phyloP scores from a whole-genome alignment of 2,113 vertebrate species.

The Panthera leo region DNA sequence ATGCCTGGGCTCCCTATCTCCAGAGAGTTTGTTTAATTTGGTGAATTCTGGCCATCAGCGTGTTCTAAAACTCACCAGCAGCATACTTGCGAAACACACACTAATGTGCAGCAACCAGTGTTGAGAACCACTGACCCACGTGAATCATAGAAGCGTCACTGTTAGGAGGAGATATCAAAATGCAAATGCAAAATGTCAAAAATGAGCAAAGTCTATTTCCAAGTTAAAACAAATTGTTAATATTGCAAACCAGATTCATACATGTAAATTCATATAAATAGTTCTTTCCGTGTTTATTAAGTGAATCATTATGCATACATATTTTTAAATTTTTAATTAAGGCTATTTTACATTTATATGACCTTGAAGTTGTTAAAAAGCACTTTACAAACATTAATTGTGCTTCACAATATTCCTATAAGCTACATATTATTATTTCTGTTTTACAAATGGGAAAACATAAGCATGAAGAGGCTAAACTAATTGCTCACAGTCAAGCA shows the following conservation, averaged over 20 bases:
- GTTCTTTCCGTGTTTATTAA: constrained; percentile 62
- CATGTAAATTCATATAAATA: constrained; percentile 58
- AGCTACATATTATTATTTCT: constrained; percentile 63
- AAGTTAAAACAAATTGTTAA: constrained; percentile 60
- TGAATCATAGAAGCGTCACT: background rate
- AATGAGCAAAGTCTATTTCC: constrained; percentile 52
- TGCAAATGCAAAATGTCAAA: constrained; percentile 47
- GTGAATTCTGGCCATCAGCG: background rate
- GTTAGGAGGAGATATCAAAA: constrained; percentile 23
- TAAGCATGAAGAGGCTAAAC: constrained; percentile 39
- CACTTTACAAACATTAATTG: constrained; percentile 71
- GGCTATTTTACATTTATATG: constrained; percentile 67
- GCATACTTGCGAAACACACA: background rate
- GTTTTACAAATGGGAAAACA: constrained; percentile 70
- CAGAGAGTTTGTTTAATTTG: constrained; percentile 9
- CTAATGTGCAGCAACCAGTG: background rate
- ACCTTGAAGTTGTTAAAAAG: constrained; percentile 67
- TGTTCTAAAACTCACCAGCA: constrained; percentile 11
- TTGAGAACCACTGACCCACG: background rate
- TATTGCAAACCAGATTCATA: constrained; percentile 54
- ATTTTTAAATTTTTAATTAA: constrained; percentile 74
- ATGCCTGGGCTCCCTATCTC: background rate
- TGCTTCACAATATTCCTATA: constrained; percentile 52
- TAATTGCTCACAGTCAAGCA: constrained; percentile 59
- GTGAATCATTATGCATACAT: constrained; percentile 64